Evolutionary conservation across 2,113 vertebrate genomes (phyloP).

Genomic region (Phalacrocorax carbo): DNA sequence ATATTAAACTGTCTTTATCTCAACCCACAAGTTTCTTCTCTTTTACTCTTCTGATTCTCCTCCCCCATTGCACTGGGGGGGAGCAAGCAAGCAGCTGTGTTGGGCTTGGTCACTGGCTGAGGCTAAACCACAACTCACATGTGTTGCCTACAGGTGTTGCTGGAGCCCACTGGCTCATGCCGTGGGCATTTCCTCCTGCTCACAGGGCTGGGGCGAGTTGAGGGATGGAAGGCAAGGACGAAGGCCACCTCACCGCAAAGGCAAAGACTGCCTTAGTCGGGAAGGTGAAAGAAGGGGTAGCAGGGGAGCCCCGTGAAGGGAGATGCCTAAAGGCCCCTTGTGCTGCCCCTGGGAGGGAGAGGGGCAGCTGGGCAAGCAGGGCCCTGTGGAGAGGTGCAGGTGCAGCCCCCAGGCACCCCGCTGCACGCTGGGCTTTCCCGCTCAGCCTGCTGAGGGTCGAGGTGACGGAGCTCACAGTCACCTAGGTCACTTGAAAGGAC

Average conservation of each 20-base stretch:
- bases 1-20: too few relatives aligned
- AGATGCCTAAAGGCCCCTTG: background rate
- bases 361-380: background rate
- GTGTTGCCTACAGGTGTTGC: background rate
- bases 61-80: too few relatives aligned
- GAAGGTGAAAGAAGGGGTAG: background rate
- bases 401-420: accelerated
- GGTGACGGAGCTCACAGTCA: accelerated
- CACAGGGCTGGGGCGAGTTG: background rate
- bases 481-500: too few relatives aligned
- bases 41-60: too few relatives aligned
- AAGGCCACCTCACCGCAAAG: background rate
- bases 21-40: too few relatives aligned
- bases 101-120: too few relatives aligned
- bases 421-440: accelerated
- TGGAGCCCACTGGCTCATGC: accelerated
- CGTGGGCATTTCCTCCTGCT: background rate
- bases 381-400: too few relatives aligned
- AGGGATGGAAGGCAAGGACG: too few relatives aligned
- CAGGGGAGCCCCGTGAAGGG: background rate
- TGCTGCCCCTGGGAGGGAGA: too few relatives aligned
- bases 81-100: too few relatives aligned
- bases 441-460: accelerated
- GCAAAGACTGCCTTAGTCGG: background rate
- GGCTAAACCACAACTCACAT: too few relatives aligned